Evolutionary conservation across 2,888 invertebrate species (phyloP), one percentile per base, ranked within the genome.

Genomic region (Agrochola lychnidis): DNA sequence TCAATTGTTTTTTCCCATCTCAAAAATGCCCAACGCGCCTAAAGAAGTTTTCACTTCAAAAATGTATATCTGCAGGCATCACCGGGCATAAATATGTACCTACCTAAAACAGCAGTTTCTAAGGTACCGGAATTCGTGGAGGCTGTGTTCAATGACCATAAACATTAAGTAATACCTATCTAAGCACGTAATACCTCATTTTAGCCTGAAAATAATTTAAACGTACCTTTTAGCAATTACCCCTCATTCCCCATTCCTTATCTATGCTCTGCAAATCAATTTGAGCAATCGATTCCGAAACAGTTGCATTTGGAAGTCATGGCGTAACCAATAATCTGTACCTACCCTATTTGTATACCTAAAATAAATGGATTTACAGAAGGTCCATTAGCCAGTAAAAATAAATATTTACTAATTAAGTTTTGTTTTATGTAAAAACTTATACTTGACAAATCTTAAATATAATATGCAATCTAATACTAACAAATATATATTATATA

Each of bases 271-370:
- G 69, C 48, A 25, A 61, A 82, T 57, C 30, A 71, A 83, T 70
- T 76, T 76, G 30, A 57, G 76, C 62, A 76, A 83, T 73, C 69
- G 59, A 56, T 62, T 72, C 25, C 56, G 61, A 78, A 80, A 80
- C 72, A 51, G 72, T 63, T 68, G 53, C 79, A 73, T 76, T 76
- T 56, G 67, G n/a, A 74, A 51, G n/a, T 59, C 40, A 42, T 82
- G 53, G 63, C 70, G 67, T 73, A 84, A 84, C 72, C 68, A 56
- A 80, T 80, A 80, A 76, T 84, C 51, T 16, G 30, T 16, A 40
- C 63, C 40, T 16, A 40, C 63, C 40, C 56, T 51, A 59, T 64
- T 68, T 36, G 16, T 48, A 63, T 14, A 78, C 25, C n/a, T 45
- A n/a, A 19, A 70, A 25, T 10, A 51, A 67, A 61, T 10, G 0